Evolutionary conservation across 2,113 vertebrate genomes (phyloP).

Genomic region (Gallinago jamesoni): DNA sequence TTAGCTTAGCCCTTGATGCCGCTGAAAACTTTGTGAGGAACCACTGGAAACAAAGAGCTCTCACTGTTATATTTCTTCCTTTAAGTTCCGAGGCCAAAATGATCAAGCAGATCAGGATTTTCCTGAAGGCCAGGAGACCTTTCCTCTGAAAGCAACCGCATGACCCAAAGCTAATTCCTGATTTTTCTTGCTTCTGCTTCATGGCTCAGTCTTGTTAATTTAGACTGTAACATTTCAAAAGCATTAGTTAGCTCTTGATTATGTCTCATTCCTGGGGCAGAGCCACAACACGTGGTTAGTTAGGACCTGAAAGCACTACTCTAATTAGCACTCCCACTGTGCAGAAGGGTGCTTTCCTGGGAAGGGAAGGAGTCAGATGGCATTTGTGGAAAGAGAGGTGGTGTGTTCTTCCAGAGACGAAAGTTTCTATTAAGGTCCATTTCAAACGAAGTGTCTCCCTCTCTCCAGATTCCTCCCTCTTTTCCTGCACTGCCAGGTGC

Average conservation of each 20-base stretch:
- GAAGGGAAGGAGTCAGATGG: not conserved
- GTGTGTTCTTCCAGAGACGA: not conserved
- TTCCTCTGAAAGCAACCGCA: not conserved
- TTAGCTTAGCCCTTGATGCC: not conserved
- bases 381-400: not conserved
- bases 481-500: not conserved
- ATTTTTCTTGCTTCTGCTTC: not conserved
- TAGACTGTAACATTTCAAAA: not conserved
- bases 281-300: not conserved
- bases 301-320: not conserved
- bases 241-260: not conserved
- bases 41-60: not conserved
- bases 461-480: not conserved
- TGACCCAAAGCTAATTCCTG: not conserved
- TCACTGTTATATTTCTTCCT: not conserved
- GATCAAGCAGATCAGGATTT: not conserved
- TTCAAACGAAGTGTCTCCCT: not conserved
- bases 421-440: slow-evolving; percentile 4
- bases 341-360: not conserved
- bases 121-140: not conserved
- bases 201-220: not conserved
- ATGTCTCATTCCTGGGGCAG: not conserved
- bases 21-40: not conserved
- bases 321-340: slow-evolving; percentile 1
- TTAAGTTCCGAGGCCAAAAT: not conserved